phyloP scores from a whole-genome alignment of 2,888 invertebrate genomes.

The Ashinkailepas kermadecensis region DNA sequence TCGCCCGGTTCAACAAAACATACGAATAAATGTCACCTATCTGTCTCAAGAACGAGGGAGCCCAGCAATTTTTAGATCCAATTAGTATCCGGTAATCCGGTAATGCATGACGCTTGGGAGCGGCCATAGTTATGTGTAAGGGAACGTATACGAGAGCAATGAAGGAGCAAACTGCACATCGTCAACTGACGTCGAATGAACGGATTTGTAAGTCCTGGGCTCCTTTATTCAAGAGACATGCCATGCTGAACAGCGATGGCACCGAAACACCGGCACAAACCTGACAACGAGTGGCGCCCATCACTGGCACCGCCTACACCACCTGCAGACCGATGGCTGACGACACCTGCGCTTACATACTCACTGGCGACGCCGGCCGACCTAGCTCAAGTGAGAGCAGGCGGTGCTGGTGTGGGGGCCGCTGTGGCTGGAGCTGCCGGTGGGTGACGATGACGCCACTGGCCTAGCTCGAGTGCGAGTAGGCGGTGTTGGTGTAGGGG shows the following conservation, averaged over 20 bases:
- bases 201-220: neutral
- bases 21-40: neutral
- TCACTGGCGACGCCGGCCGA: no score
- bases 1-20: neutral
- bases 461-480: conserved; percentile 43
- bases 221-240: neutral
- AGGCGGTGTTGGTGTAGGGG: conserved; percentile 91
- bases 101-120: no score
- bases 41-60: conserved; percentile 17
- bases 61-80: neutral
- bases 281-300: no score
- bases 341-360: no score
- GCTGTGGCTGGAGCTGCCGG: conserved; percentile 65
- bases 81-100: neutral
- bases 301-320: no score
- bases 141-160: no score
- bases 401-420: conserved; percentile 87
- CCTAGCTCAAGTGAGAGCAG: conserved; percentile 45
- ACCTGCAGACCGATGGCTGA: no score
- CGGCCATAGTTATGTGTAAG: no score
- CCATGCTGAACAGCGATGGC: no score
- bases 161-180: no score
- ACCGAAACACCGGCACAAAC: no score
- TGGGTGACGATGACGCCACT: neutral
- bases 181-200: no score